phyloP scores from a whole-genome alignment of 2,888 invertebrate species.

The Tipula unca region DNA sequence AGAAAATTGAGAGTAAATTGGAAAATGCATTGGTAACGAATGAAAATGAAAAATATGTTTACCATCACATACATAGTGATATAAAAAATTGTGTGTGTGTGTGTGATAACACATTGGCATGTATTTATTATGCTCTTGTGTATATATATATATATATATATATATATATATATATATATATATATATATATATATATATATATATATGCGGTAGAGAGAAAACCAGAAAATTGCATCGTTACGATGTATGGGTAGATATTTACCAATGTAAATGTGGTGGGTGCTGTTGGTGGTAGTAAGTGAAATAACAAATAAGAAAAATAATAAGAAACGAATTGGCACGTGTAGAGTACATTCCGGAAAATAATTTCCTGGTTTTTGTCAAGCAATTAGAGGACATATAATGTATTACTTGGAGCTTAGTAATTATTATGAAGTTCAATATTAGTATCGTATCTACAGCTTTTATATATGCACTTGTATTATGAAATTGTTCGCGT shows the following conservation, averaged over 20 bases:
- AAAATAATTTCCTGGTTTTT: slow-evolving; percentile 18
- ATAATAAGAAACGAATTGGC: neutral
- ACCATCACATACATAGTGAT: neutral
- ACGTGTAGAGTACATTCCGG: neutral
- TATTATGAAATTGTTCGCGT: neutral
- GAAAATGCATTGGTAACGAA: neutral
- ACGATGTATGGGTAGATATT: neutral
- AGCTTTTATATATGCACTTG: too few species aligned
- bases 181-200: neutral
- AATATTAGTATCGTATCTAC: neutral
- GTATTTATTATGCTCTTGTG: too few species aligned
- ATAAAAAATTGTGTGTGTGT: neutral
- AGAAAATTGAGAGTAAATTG: neutral
- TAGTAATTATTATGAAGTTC: neutral
- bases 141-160: neutral
- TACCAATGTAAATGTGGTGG: neutral
- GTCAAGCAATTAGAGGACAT: neutral
- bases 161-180: neutral
- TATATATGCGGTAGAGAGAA: neutral
- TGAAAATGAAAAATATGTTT: neutral
- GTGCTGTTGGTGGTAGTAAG: neutral
- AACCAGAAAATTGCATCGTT: neutral
- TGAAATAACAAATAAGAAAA: neutral
- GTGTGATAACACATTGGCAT: neutral
- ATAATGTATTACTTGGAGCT: neutral